phyloP scores from a whole-genome alignment of 2,888 invertebrate species.

The Onchidella celtica region DNA sequence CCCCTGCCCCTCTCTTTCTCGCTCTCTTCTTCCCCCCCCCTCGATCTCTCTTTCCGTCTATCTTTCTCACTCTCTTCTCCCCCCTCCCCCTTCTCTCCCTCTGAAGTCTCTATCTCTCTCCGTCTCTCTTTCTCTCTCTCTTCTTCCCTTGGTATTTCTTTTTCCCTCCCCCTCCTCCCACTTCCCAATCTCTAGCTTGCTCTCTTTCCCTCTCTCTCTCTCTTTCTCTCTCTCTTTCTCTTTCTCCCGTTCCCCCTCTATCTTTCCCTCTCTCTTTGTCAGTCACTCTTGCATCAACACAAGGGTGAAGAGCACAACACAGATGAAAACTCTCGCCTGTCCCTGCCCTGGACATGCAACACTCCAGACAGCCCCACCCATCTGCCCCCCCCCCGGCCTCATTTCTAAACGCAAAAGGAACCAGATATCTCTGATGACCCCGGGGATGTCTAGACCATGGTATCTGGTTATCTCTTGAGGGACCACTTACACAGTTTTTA shows the following conservation, averaged over 20 bases:
- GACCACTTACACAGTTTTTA: too few species aligned
- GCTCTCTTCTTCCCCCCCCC: slow-evolving; percentile 21
- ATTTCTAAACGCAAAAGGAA: too few species aligned
- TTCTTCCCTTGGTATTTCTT: background rate
- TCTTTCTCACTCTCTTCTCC: slow-evolving; percentile 7
- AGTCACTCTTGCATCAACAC: too few species aligned
- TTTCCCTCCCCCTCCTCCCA: background rate
- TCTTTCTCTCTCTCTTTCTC: slow-evolving; percentile 19
- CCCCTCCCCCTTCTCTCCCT: background rate
- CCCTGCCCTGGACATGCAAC: too few species aligned
- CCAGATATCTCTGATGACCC: too few species aligned
- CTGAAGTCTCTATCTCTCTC: slow-evolving; percentile 6
- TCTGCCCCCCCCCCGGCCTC: too few species aligned
- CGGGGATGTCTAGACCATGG: too few species aligned
- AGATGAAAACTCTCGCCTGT: too few species aligned
- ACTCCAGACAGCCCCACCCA: too few species aligned
- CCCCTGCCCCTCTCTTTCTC: slow-evolving; percentile 21
- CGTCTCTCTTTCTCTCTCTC: slow-evolving; percentile 25
- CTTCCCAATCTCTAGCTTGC: background rate
- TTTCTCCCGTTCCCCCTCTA: slow-evolving; percentile 8
- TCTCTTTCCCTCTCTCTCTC: background rate
- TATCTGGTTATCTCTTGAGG: too few species aligned
- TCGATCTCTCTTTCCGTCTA: slow-evolving; percentile 3
- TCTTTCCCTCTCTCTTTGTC: too few species aligned
- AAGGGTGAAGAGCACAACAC: too few species aligned